Base-by-base conservation (phyloP, 2,888 invertebrate genomes). In the Amitus sp. region DNA sequence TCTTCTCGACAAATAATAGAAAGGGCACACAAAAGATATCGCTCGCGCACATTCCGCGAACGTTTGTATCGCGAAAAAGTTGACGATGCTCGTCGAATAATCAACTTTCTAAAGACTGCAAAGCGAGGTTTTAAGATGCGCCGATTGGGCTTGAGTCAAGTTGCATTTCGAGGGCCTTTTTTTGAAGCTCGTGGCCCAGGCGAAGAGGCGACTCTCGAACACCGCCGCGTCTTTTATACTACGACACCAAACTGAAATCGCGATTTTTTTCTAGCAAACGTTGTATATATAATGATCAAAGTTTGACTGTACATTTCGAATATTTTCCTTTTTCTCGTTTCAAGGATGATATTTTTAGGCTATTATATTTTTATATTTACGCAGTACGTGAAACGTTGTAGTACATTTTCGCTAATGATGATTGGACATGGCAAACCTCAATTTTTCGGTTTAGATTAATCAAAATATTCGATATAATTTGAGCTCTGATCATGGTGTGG, bases 1-100 rank as follows among this genome's bases (percentile, higher is more conserved):
- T n/a, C n/a, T n/a, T n/a, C n/a, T n/a, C n/a, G n/a, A n/a, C n/a
- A n/a, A n/a, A n/a, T n/a, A n/a, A n/a, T n/a, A n/a, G n/a, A n/a
- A n/a, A n/a, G n/a, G n/a, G 23, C 9, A 18, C 27, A 13, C 23
- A 23, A 43, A n/a, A 9, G 13, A 43, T 23, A 43, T 23, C 23
- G 43, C 43, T 43, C 43, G 43, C 43, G 43, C 43, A 43, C 43
- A 43, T 43, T 43, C 43, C 43, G 43, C 43, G 43, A 43, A 20
- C 1, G 12, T 23, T 43, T 12, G 9, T n/a, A n/a, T n/a, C 23
- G 23, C 7, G 43, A 23, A 12, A 37, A 27, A 43, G 13, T 27
- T 42, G 20, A 19, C 20, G 20, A 42, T 19, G n/a, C 13, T 23
- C 43, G n/a, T 23, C 43, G 43, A 43, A 43, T 27, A 43, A 43